Evolutionary conservation across 2,113 vertebrate species (phyloP).

Genomic region (Solenodon paradoxus): DNA sequence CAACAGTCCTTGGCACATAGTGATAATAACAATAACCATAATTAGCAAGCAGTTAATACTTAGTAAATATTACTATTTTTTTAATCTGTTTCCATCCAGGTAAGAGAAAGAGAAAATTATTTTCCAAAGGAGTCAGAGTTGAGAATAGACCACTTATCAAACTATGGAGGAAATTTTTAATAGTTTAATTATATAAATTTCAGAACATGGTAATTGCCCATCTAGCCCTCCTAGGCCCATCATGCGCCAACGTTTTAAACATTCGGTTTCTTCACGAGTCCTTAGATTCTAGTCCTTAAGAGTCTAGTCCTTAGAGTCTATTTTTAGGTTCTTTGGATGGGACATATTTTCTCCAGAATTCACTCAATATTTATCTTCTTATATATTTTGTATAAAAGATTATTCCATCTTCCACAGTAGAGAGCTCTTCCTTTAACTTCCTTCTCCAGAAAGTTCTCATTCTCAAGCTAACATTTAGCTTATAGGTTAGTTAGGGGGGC

Average conservation of each 20-base stretch:
- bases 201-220: background rate
- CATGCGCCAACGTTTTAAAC: background rate
- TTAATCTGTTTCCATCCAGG: background rate
- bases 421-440: background rate
- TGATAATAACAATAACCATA: background rate
- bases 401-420: background rate
- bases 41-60: too few relatives aligned
- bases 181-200: too few relatives aligned
- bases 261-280: background rate
- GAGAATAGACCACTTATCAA: background rate
- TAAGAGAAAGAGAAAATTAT: background rate
- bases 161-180: background rate
- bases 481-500: background rate
- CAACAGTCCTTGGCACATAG: background rate
- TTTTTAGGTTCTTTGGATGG: background rate
- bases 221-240: background rate
- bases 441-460: background rate
- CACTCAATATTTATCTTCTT: background rate
- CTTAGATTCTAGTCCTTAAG: background rate
- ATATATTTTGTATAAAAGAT: too few relatives aligned
- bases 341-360: background rate
- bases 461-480: background rate
- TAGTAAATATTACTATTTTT: background rate
- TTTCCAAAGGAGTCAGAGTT: conserved; percentile 32
- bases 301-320: too few relatives aligned